phyloP scores from a whole-genome alignment of 1,140 invertebrate genomes.

The Achatina immaculata region DNA sequence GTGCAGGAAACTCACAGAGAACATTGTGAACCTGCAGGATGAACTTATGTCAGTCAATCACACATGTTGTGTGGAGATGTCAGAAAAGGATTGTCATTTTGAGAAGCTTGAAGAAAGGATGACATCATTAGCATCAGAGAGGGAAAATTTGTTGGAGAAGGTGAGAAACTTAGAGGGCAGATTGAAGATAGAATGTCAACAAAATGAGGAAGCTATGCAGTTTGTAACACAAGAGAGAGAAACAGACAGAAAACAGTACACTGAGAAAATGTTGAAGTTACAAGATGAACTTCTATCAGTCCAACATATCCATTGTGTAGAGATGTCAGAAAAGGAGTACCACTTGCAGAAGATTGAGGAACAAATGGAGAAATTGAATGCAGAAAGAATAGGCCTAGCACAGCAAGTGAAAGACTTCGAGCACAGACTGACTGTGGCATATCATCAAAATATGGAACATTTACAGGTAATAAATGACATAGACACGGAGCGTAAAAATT shows the following conservation, averaged over 20 bases:
- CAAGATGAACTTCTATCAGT: slow-evolving; percentile 3
- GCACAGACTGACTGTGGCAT: not conserved
- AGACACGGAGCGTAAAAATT: not conserved
- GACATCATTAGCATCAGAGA: not conserved
- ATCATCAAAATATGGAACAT: not conserved
- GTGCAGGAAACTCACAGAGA: not conserved
- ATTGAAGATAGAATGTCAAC: not conserved
- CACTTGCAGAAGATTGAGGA: not conserved
- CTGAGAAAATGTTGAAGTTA: not conserved
- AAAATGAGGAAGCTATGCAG: not conserved
- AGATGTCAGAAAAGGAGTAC: not conserved
- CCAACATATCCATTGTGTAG: not conserved
- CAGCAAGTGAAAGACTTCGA: slow-evolving; percentile 13
- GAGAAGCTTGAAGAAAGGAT: not conserved
- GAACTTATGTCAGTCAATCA: not conserved
- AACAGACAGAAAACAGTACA: not conserved
- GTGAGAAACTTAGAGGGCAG: not conserved
- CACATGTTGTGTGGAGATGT: not conserved
- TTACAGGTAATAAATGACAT: not conserved
- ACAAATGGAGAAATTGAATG: not conserved
- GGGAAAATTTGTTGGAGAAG: not conserved
- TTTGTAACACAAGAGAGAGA: not conserved
- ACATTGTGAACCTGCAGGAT: slow-evolving; percentile 7
- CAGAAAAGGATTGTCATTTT: not conserved
- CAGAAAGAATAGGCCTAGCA: not conserved